Evolutionary conservation across 2,113 vertebrate species (phyloP).

Genomic region (Haplochromis burtoni): DNA sequence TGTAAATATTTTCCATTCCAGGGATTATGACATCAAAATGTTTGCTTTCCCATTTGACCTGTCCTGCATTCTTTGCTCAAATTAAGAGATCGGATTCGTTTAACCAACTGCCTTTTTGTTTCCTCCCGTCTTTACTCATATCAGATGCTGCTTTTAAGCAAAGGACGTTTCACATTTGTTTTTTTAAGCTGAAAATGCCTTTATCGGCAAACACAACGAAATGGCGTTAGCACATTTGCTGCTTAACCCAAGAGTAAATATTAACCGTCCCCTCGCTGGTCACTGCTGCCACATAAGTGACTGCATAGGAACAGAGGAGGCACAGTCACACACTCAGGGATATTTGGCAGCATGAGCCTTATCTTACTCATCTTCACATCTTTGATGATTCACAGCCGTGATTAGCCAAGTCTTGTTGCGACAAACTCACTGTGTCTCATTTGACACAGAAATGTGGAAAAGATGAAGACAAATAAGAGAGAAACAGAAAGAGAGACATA

Average conservation of each 20-base stretch:
- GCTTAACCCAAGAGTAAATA: conserved; percentile 12
- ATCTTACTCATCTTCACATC: conserved; percentile 34
- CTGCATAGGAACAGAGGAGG: not conserved
- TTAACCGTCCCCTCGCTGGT: not conserved
- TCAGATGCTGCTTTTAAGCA: not conserved
- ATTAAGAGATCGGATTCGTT: not conserved
- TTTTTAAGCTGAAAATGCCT: not conserved
- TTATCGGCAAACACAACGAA: not conserved
- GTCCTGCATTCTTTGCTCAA: not conserved
- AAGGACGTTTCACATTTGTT: not conserved
- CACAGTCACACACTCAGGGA: not conserved
- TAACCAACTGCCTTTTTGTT: not conserved
- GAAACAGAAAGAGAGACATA: not conserved
- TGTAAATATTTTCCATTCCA: not conserved
- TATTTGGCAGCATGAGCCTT: not conserved
- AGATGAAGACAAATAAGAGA: not conserved
- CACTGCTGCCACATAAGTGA: not conserved
- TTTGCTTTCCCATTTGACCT: not conserved
- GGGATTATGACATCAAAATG: not conserved
- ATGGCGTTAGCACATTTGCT: not conserved
- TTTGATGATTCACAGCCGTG: conserved; percentile 32
- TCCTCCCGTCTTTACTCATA: not conserved
- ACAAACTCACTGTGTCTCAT: conserved; percentile 10
- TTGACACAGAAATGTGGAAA: not conserved
- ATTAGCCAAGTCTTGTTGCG: not conserved